These are phyloP conservation scores for Sternarchorhynchus goeldii DNA, from an alignment of 2,797 vertebrate species.

Conservation along the genomic window DNA sequence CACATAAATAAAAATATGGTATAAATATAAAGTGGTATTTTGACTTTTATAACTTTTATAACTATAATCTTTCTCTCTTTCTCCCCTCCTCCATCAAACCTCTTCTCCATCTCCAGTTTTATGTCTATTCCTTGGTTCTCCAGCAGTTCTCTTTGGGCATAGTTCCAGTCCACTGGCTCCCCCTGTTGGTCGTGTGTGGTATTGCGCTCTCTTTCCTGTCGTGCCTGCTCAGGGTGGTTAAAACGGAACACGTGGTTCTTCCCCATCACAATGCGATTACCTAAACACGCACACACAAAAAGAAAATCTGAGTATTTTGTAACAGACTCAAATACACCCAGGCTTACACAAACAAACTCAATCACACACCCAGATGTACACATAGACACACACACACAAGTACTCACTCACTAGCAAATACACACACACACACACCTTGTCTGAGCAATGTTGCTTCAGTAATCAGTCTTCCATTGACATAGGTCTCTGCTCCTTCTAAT, in stretches of 20 bases:
- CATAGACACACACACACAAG: neutral
- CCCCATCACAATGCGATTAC: conserved; percentile 88
- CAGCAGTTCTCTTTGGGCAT: conserved; percentile 85
- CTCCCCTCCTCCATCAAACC: conserved; percentile 62
- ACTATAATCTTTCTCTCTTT: neutral
- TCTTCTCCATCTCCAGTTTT: conserved; percentile 89
- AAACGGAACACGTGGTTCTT: conserved; percentile 92
- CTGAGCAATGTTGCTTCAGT: conserved; percentile 74
- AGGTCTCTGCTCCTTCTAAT: conserved; percentile 80
- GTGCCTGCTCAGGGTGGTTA: conserved; percentile 88
- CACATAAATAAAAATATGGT: too few species aligned
- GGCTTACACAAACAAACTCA: neutral
- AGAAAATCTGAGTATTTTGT: neutral
- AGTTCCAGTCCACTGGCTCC: conserved; percentile 88
- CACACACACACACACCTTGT: conserved; percentile 72
- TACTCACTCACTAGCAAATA: neutral
- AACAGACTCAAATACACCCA: neutral
- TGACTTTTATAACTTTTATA: too few species aligned
- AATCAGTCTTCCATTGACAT: conserved; percentile 85
- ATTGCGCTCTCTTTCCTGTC: conserved; percentile 83
- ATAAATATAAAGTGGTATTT: too few species aligned
- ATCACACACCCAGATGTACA: conserved; percentile 2
- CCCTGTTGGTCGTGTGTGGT: conserved; percentile 72
- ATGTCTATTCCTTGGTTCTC: conserved; percentile 91
- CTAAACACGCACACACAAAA: conserved; percentile 60